phyloP scores from a whole-genome alignment of 1,140 invertebrate genomes.

The Diorhabda elongata region DNA sequence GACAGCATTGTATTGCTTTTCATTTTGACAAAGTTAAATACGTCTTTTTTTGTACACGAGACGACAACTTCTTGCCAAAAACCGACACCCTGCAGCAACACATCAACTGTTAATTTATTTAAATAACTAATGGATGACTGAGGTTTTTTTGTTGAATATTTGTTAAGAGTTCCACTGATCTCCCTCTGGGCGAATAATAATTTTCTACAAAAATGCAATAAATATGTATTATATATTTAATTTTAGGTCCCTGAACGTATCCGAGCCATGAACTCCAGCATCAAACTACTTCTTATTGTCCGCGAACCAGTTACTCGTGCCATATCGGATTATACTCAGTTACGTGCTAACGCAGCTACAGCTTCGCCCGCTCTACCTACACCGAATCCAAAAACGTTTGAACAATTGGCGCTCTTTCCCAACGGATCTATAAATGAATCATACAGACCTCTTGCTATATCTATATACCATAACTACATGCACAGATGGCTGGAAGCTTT shows the following conservation, averaged over 20 bases:
- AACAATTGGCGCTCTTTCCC: conserved; percentile 72
- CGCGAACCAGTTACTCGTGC: conserved; percentile 92
- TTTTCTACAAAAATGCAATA: neutral
- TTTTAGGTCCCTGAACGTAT: conserved; percentile 80
- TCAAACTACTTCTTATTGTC: conserved; percentile 90
- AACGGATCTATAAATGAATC: conserved; percentile 80
- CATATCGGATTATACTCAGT: conserved; percentile 94
- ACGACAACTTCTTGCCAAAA: no score
- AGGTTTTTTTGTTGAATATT: no score
- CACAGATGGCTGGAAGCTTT: conserved; percentile 68
- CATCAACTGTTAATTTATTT: no score
- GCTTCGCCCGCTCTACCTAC: conserved; percentile 53
- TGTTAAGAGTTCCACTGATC: no score
- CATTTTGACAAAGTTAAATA: no score
- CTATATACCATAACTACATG: conserved; percentile 80
- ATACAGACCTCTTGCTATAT: conserved; percentile 69
- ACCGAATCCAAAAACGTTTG: conserved; percentile 61
- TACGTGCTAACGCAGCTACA: conserved; percentile 70
- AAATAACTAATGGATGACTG: no score
- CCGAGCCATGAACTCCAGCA: conserved; percentile 86
- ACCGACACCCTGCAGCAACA: no score
- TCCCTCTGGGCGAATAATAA: no score
- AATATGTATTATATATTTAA: conserved; percentile 8
- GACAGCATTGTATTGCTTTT: no score
- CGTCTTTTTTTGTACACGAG: no score